Evolutionary conservation across 2,113 vertebrate genomes (phyloP), one percentile per base, ranked within the genome.

Genomic region (Aspidoscelis tigris): DNA sequence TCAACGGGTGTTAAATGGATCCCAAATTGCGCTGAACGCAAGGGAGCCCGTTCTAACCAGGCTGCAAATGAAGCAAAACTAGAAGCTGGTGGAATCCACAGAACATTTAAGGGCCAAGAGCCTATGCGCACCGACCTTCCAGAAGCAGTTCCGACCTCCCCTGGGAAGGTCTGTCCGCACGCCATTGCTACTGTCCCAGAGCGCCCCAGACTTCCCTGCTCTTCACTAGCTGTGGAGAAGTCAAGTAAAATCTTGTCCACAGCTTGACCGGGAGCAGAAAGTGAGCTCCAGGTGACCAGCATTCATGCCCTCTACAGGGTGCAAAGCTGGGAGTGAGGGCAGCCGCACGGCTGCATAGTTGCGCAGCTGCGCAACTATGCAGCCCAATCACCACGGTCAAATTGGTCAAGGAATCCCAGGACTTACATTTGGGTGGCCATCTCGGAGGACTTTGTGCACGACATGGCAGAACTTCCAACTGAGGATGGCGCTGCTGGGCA

Each of bases 391-490:
- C 33, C 33, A 33, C 33, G 33, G 33, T 33, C 33, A 33, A 33
- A 33, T 33, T 33, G 33, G 33, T 33, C 33, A 53, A 4, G 70
- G 20, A 20, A 7, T 9, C 2, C 4, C 1, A 61, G 20, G 10
- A 93, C 98, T 98, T 96, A 99, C 99, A 0, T 99, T 99, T 68
- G 95, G 97, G 91, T 99, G 99, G 11, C 99, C 99, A 0, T 99
- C 99, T 0, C 98, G 96, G 53, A 99, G 96, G 53, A 99, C 94
- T 93, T 99, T 99, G 96, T 99, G 98, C 16, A 99, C 93, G 5
- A 99, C 98, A 0, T 99, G 98, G 92, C 98, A 99, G 96, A 99
- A 99, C 95, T 99, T 99, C 99, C 99, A 99, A 95, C 98, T 98
- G 91, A 99, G 96, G 93, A 99, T 97, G 91, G 99, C 95, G 55